Conservation (phyloP, 2,113 vertebrate genomes). For the Nyctibius bracteatus region DNA sequence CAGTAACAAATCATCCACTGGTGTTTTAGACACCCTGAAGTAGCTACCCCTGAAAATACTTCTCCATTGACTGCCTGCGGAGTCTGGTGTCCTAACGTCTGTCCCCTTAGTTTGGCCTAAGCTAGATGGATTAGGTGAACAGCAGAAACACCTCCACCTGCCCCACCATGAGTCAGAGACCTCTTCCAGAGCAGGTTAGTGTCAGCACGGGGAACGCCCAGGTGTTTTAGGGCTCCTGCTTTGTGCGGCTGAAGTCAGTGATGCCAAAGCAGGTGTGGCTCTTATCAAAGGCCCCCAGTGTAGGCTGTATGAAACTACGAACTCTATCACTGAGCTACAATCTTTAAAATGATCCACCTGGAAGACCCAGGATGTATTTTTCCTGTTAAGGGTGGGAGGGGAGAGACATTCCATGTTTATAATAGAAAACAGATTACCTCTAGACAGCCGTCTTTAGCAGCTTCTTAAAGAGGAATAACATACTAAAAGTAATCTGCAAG, state of each 20-base stretch:
- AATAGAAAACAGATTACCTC: neutral
- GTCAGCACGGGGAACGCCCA: fast-evolving
- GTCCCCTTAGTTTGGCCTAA: neutral
- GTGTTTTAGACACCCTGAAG: neutral
- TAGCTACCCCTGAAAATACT: neutral
- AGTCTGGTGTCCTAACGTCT: neutral
- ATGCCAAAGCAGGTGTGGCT: constrained; percentile 27
- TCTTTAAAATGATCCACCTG: neutral
- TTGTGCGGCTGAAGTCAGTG: neutral
- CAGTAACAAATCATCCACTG: neutral
- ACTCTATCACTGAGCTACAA: neutral
- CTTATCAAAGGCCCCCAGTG: neutral
- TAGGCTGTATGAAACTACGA: constrained; percentile 1
- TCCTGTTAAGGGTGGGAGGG: neutral
- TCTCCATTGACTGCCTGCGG: neutral
- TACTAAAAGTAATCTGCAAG: neutral
- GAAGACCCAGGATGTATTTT: neutral
- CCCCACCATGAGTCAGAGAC: neutral
- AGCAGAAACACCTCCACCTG: neutral
- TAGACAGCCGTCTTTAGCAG: neutral
- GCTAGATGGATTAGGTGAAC: neutral
- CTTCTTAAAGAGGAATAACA: neutral
- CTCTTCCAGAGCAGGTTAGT: neutral
- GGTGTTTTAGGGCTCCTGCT: neutral
- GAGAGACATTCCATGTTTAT: neutral